Percentiles rank a stretch among this genome's conserved stretches.
Conservation (phyloP, 2,113 vertebrate genomes). For the Hyperoodon ampullatus region DNA sequence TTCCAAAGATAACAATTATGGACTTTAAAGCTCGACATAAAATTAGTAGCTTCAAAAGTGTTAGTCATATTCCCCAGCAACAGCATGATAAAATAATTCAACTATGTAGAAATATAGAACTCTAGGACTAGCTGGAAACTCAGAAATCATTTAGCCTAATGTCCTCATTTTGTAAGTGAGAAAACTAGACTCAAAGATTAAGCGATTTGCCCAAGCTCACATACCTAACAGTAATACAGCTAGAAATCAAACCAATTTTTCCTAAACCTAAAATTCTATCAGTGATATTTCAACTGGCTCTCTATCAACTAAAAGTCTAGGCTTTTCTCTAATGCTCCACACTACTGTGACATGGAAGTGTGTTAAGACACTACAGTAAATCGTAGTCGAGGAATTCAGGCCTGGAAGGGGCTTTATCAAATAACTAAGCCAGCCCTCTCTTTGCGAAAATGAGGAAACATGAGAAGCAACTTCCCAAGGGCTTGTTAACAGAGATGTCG, state of each 20-base stretch:
- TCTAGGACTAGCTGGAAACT: conserved; percentile 77
- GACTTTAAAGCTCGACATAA: conserved; percentile 80
- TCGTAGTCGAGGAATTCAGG: neutral
- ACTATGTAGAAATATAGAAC: conserved; percentile 81
- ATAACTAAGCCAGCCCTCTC: neutral
- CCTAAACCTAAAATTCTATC: conserved; percentile 78
- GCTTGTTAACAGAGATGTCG: neutral
- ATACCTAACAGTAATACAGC: conserved; percentile 75
- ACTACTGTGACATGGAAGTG: conserved; percentile 27
- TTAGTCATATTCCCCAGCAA: conserved; percentile 79
- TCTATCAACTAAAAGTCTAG: conserved; percentile 69
- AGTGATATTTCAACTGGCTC: conserved; percentile 60
- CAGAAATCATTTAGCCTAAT: conserved; percentile 61
- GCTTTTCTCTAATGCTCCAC: conserved; percentile 54
- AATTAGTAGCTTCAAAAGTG: conserved; percentile 79
- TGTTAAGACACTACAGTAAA: conserved; percentile 54
- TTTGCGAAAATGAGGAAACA: neutral
- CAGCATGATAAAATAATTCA: conserved; percentile 80
- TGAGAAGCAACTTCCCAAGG: neutral
- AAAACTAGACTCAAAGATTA: conserved; percentile 68
- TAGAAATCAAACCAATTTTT: conserved; percentile 74
- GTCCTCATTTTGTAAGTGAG: conserved; percentile 52
- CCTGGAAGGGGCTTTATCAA: conserved; percentile 58
- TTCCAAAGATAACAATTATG: conserved; percentile 78
- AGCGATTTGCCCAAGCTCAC: conserved; percentile 66